Base-by-base conservation (phyloP, 2,888 invertebrate genomes). In the Drymonia ruficornis region DNA sequence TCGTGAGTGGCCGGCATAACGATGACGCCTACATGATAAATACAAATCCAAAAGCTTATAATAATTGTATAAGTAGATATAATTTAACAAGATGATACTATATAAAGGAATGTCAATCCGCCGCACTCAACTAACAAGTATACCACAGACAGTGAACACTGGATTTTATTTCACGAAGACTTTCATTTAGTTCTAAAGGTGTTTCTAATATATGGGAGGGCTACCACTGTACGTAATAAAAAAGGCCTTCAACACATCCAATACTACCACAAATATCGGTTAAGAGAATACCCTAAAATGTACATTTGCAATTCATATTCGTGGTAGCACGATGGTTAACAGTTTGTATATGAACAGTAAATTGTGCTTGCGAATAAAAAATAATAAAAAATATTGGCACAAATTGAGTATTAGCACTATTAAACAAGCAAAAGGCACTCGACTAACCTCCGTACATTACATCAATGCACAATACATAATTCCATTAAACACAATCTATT, bases 141-240 rank as follows among this genome's bases (percentile, higher is more conserved):
- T 81, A 86, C 76, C 81, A 86, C 80, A 86, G 80, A 81, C 59
- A 66, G 71, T 80, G 81, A 86, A 87, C 85, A 87, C 81, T 81
- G 77, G 75, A 74, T 73, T 78, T 54, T 59, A 57, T 31, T 50
- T 12, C 52, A 67, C 28, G 50, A 49, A 38, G n/a, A n/a, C n/a
- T 55, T 46, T 60, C 57, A 36, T 40, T 23, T 48, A n/a, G n/a
- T n/a, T n/a, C n/a, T 59, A 51, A 12, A 16, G 19, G 48, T 52
- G 40, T 55, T 55, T 47, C 53, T 45, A 43, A 12, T 56, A 44
- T 43, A 50, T 49, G 49, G 43, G 59, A 58, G 64, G 65, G 60
- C 61, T 63, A 61, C 60, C 60, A 65, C 61, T 63, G 53, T 43
- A 55, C 38, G n/a, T n/a, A n/a, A n/a, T 15, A 55, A 49, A 11